These are phyloP conservation scores for Neodiprion fabricii DNA, from an alignment of 1,140 invertebrate genomes.

Conservation along the genomic window DNA sequence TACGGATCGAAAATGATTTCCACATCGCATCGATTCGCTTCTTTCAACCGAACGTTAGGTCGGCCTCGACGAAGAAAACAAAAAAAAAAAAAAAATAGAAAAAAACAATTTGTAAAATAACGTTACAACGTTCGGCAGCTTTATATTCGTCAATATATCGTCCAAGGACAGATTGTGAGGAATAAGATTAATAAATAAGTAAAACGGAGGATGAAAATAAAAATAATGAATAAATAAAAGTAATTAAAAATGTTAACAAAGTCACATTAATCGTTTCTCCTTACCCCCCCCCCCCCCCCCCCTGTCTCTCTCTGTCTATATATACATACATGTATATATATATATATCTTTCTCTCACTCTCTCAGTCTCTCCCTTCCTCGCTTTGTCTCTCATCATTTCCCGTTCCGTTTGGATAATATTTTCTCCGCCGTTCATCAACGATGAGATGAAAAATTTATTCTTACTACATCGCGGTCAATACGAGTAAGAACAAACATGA, in stretches of 20 bases:
- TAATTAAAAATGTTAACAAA: no score
- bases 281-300: conserved; percentile 7
- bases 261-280: not conserved
- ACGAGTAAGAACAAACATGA: no score
- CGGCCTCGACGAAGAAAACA: not conserved
- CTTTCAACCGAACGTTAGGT: not conserved
- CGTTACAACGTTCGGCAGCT: not conserved
- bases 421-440: conserved; percentile 14
- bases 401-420: conserved; percentile 25
- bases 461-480: no score
- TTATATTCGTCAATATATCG: not conserved
- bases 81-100: not conserved
- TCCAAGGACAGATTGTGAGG: no score
- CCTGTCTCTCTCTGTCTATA: no score
- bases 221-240: no score
- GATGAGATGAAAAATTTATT: conserved; percentile 15
- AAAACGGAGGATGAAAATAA: no score
- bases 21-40: no score
- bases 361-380: conserved; percentile 23
- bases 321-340: no score
- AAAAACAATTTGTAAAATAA: not conserved
- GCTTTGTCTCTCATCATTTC: conserved; percentile 26
- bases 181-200: no score
- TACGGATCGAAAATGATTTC: no score
- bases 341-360: conserved; percentile 17